Base-by-base conservation (phyloP, 1,140 invertebrate genomes). In the Drosophila navojoa region DNA sequence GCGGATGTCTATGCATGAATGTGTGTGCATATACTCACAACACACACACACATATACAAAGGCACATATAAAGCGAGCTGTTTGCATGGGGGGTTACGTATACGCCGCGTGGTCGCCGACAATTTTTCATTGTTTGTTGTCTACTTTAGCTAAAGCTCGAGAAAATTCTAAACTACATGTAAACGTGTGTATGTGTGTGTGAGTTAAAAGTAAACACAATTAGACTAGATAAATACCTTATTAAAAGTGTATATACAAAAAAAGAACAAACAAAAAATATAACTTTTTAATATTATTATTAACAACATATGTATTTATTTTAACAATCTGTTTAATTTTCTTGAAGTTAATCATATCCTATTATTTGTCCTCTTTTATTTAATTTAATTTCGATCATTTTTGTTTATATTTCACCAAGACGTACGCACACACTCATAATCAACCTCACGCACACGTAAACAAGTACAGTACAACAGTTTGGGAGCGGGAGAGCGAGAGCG, bases 51-150 rank as follows among this genome's bases (percentile, higher is more conserved):
- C 10, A 19, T 4, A 42, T 44, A 44, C 9, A 13, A n/a, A n/a
- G n/a, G n/a, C 11, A 55, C 29, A n/a, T 50, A 53, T 42, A 49
- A 10, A 25, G 38, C 71, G 63, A 40, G 45, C 45, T 60, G 62
- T 71, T 66, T 76, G 54, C 67, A 80, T 53, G 71, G 58, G 59
- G 79, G 59, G 79, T 86, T 86, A 86, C 82, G 82, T 86, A 86
- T 86, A 86, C 82, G 82, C 82, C 82, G 82, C 82, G 79, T 86
- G 82, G 82, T 82, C 73, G 72, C 59, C 81, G 53, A 74, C 42
- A 70, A 50, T 47, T 29, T 58, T 49, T 42, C 42, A 58, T 50
- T 40, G 9, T 49, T 47, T 66, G 22, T 63, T 57, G 58, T 66
- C 38, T 49, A 10, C 54, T 68, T 40, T 47, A 59, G 13, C 47